Percentiles rank a stretch among this genome's conserved stretches.
Evolutionary conservation across 2,113 vertebrate genomes (phyloP).

Genomic region (Choloepus hoffmanni): DNA sequence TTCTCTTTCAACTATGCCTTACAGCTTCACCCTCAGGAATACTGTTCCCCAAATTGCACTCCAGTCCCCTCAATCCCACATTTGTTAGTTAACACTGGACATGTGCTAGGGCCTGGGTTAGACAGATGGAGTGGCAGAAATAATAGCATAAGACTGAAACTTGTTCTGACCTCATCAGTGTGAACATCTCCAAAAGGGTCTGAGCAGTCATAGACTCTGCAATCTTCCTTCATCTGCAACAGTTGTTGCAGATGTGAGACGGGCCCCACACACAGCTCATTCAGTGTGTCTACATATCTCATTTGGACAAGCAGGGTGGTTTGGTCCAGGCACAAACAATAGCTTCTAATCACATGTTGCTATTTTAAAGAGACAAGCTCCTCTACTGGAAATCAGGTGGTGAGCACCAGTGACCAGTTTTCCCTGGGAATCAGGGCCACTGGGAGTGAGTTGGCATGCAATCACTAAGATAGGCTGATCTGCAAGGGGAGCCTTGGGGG

Average conservation of each 20-base stretch:
- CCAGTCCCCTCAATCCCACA: not conserved
- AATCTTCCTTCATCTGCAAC: not conserved
- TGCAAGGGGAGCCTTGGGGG: not conserved
- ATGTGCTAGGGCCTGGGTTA: not conserved
- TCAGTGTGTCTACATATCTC: not conserved
- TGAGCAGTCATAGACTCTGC: not conserved
- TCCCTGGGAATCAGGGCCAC: not conserved
- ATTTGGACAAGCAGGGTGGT: not conserved
- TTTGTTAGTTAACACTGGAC: not conserved
- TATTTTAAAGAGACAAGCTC: conserved; percentile 1
- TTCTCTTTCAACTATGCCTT: not conserved
- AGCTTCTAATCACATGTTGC: not conserved
- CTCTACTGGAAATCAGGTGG: not conserved
- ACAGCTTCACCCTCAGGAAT: not conserved
- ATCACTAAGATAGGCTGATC: not conserved
- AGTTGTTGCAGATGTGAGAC: not conserved
- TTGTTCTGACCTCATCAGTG: not conserved
- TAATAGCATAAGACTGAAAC: not conserved
- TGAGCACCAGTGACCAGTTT: not conserved
- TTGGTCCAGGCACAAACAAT: not conserved
- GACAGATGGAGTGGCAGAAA: not conserved
- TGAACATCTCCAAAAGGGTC: not conserved
- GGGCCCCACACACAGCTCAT: not conserved
- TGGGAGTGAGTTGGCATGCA: not conserved
- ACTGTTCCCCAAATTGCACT: too few species aligned